Conservation (phyloP, 2,888 invertebrate genomes). For the Dione juno region DNA sequence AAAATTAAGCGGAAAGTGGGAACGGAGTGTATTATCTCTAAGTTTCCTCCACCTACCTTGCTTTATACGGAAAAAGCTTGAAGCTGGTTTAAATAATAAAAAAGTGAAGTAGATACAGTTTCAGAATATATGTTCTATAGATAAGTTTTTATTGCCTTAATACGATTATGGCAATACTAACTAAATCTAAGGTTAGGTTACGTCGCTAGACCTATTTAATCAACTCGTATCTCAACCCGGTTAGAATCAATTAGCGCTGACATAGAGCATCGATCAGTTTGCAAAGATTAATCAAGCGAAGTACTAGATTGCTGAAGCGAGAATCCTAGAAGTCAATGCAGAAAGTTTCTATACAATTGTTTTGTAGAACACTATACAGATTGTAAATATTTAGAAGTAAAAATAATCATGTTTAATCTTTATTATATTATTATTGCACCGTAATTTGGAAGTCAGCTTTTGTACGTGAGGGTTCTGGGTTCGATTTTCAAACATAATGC, state of each 20-base stretch:
- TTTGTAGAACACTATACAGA: not conserved
- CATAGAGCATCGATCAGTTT: constrained; percentile 29
- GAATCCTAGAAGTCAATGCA: constrained; percentile 19
- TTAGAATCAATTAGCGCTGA: constrained; percentile 34
- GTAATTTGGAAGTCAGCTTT: too few species aligned
- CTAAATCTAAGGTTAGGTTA: constrained; percentile 55
- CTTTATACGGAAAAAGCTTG: too few species aligned
- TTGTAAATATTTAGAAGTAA: not conserved
- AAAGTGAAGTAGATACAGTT: not conserved
- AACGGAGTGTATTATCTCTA: too few species aligned
- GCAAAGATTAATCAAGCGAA: constrained; percentile 22
- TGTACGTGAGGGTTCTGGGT: not conserved
- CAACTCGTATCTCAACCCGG: constrained; percentile 47
- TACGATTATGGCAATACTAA: constrained; percentile 44
- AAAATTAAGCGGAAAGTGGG: too few species aligned
- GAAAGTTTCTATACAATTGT: constrained; percentile 4
- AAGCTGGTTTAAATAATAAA: too few species aligned
- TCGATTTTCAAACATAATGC: not conserved
- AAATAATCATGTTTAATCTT: too few species aligned
- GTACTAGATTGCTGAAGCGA: constrained; percentile 6
- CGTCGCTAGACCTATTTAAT: constrained; percentile 53
- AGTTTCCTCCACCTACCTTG: too few species aligned
- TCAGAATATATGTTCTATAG: not conserved
- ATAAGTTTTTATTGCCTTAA: not conserved
- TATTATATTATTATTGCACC: too few species aligned